These are phyloP conservation scores for Phallusia fumigata DNA, from an alignment of 23 tunicate species.

Conservation along the genomic window DNA sequence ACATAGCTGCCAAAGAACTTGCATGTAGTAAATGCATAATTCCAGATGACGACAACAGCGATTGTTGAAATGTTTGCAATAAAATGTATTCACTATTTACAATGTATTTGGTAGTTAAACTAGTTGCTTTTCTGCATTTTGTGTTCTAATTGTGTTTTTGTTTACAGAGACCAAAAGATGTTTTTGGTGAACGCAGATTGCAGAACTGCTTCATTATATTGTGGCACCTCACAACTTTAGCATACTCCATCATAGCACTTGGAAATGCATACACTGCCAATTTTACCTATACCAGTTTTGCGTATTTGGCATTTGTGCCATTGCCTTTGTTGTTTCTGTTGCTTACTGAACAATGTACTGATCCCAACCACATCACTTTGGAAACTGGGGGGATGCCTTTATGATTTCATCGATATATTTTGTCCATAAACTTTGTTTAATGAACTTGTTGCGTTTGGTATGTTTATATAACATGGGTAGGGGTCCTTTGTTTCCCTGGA, in stretches of 20 bases:
- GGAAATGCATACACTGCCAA: slow-evolving; percentile 12
- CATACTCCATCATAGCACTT: slow-evolving; percentile 26
- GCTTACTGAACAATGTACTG: slow-evolving; percentile 34
- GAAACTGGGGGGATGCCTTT: slow-evolving; percentile 5
- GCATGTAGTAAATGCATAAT: too few species aligned
- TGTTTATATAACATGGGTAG: too few species aligned
- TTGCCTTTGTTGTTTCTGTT: slow-evolving; percentile 46
- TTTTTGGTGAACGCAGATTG: not conserved
- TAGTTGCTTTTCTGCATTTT: too few species aligned
- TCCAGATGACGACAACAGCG: too few species aligned
- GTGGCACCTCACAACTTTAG: slow-evolving; percentile 36
- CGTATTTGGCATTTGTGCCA: slow-evolving; percentile 32
- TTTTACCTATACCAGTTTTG: slow-evolving; percentile 7
- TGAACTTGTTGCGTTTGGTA: too few species aligned
- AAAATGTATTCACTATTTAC: too few species aligned
- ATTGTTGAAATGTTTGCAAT: not conserved
- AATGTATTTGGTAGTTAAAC: too few species aligned
- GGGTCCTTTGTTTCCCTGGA: too few species aligned
- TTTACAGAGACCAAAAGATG: slow-evolving; percentile 19
- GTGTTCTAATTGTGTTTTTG: not conserved
- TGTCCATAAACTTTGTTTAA: too few species aligned
- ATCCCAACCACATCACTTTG: slow-evolving; percentile 33
- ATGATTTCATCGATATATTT: not conserved
- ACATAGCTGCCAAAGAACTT: too few species aligned
- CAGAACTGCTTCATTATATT: slow-evolving; percentile 39